phyloP scores from a whole-genome alignment of 2,113 vertebrate genomes.

The Bathybates hornii region DNA sequence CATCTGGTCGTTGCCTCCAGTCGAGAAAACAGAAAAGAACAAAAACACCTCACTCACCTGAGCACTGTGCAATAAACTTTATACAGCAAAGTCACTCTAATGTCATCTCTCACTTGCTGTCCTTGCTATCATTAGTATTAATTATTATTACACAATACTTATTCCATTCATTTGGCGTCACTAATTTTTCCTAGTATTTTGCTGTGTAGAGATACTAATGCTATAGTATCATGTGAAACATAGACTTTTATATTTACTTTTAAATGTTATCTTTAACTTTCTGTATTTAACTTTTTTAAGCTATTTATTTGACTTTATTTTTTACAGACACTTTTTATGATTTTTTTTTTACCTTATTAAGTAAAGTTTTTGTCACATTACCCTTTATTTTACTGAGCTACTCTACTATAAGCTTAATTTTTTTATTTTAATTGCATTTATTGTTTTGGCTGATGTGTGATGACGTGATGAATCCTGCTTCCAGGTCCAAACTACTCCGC shows the following conservation, averaged over 20 bases:
- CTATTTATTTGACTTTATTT: not conserved
- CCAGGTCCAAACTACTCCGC: rapidly evolving
- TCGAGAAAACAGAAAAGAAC: not conserved
- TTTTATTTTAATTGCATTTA: not conserved
- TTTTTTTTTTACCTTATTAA: not conserved
- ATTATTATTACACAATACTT: not conserved
- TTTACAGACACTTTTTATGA: not conserved
- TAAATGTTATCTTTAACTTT: not conserved
- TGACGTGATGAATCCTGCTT: not conserved
- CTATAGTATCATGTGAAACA: not conserved
- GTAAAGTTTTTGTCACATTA: not conserved
- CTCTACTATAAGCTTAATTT: not conserved
- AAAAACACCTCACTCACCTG: not conserved
- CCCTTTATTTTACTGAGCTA: not conserved
- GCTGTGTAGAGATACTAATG: not conserved
- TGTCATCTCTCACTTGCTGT: rapidly evolving
- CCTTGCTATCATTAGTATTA: not conserved
- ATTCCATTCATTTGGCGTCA: not conserved
- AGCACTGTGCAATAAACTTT: not conserved
- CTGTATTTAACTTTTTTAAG: not conserved
- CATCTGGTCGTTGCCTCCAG: slow-evolving; percentile 93
- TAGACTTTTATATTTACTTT: not conserved
- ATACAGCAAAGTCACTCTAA: not conserved
- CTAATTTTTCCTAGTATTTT: not conserved
- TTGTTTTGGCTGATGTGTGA: not conserved